Evolutionary conservation across 2,113 vertebrate genomes (phyloP).

Genomic region (Grallaria varia): DNA sequence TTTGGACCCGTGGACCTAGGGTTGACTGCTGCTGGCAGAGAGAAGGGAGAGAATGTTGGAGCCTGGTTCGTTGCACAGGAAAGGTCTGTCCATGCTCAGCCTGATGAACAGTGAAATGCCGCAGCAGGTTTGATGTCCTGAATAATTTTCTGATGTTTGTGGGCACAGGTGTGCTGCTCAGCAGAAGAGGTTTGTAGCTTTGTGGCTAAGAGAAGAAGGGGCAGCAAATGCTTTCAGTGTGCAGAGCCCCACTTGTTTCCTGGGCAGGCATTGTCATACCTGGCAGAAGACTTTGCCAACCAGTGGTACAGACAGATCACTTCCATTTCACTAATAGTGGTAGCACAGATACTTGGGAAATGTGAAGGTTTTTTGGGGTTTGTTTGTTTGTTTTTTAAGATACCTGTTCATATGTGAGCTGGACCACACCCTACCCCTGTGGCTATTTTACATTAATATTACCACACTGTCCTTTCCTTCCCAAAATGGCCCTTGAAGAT

Average conservation of each 20-base stretch:
- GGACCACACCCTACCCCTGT: not conserved
- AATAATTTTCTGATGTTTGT: not conserved
- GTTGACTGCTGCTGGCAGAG: not conserved
- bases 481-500: not conserved
- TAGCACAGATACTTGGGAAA: not conserved
- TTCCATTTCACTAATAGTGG: not conserved
- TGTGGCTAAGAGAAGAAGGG: not conserved
- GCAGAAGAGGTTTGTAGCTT: not conserved
- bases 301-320: not conserved
- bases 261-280: not conserved
- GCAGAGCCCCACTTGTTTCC: not conserved
- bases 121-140: not conserved
- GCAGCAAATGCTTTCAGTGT: not conserved
- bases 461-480: not conserved
- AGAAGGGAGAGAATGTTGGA: not conserved
- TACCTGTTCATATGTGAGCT: not conserved
- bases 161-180: not conserved
- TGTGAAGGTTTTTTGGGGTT: not conserved
- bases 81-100: not conserved
- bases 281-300: not conserved
- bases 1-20: fast-evolving
- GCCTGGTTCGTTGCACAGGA: not conserved
- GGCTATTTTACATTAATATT: not conserved
- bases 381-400: not conserved
- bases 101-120: not conserved